Base-by-base conservation (phyloP, 2,797 vertebrate genomes). In the Microhierax caerulescens region DNA sequence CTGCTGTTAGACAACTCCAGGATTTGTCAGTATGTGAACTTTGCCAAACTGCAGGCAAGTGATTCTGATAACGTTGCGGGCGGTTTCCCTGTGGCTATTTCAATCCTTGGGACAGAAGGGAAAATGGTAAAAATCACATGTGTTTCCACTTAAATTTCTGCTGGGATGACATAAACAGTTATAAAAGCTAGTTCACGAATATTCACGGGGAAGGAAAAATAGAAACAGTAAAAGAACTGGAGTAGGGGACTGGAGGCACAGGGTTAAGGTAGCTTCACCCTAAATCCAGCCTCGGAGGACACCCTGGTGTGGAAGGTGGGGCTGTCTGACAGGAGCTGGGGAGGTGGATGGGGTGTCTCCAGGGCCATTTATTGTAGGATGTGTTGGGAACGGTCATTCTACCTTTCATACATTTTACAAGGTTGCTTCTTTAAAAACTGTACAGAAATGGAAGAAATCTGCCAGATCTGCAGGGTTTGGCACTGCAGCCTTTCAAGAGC, bases 141-240 rank as follows among this genome's bases (percentile, higher is more conserved):
- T 90, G 86, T 90, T 95, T 93, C 57, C 90, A 93, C 53, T 88
- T 95, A 80, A 60, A 60, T 93, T 80, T 86, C 39, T 93, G 93
- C 67, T 96, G 64, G 57, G 77, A 83, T 93, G 80, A 87, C 67
- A 86, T 18, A 50, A 91, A 57, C 37, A 50, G 61, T 94, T 90
- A 54, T 39, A 86, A 91, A 93, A 92, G 39, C 67, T 70, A 70
- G 51, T 69, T 93, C 50, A 59, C 11, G 8, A 78, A 65, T 95
- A 85, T 94, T 90, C 77, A 73, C 0, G 0, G 51, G 1, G 77
- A 81, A 73, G 37, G 54, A 89, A 80, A 79, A 95, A 63, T 63
- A 79, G 59, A 85, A 92, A 51, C 37, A 69, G 27, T 63, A 34
- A 79, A 90, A 90, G 88, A 75, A 9, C 21, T 65, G 32, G 23